These are phyloP conservation scores for Azorinus chamasolen DNA, from an alignment of 2,888 invertebrate genomes.

Conservation along the genomic window DNA sequence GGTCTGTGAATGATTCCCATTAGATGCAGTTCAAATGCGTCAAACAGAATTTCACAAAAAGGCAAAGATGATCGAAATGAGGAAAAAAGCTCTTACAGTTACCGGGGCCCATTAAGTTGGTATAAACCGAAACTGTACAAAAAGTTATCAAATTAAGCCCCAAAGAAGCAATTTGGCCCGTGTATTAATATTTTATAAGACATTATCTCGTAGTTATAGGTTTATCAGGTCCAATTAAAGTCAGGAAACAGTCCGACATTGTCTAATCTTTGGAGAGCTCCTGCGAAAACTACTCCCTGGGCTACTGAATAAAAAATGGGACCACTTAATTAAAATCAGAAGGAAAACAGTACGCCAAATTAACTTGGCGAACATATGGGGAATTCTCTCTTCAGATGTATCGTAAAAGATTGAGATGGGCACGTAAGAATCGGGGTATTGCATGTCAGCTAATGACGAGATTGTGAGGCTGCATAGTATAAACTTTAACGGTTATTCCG, in stretches of 20 bases:
- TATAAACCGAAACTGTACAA: slow-evolving; percentile 57
- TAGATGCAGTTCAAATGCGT: too few species aligned
- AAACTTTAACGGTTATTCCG: too few species aligned
- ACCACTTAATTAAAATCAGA: slow-evolving; percentile 31
- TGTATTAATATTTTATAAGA: slow-evolving; percentile 49
- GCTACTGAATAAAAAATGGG: slow-evolving; percentile 32
- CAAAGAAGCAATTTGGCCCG: slow-evolving; percentile 62
- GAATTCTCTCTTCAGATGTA: slow-evolving; percentile 2
- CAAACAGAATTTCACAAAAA: too few species aligned
- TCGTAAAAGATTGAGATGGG: background rate
- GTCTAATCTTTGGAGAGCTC: background rate
- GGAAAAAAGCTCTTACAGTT: too few species aligned
- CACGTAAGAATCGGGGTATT: too few species aligned
- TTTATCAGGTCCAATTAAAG: slow-evolving; percentile 32
- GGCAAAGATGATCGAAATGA: too few species aligned
- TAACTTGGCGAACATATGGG: slow-evolving; percentile 39
- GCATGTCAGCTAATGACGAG: too few species aligned
- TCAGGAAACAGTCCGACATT: slow-evolving; percentile 14
- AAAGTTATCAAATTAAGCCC: slow-evolving; percentile 27
- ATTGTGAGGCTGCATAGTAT: too few species aligned
- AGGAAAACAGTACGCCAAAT: slow-evolving; percentile 7
- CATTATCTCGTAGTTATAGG: slow-evolving; percentile 25
- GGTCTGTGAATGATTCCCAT: too few species aligned
- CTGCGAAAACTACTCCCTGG: too few species aligned
- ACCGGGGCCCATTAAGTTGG: background rate